phyloP scores from a whole-genome alignment of 2,113 vertebrate species.

The Melanerpes aurifrons region DNA sequence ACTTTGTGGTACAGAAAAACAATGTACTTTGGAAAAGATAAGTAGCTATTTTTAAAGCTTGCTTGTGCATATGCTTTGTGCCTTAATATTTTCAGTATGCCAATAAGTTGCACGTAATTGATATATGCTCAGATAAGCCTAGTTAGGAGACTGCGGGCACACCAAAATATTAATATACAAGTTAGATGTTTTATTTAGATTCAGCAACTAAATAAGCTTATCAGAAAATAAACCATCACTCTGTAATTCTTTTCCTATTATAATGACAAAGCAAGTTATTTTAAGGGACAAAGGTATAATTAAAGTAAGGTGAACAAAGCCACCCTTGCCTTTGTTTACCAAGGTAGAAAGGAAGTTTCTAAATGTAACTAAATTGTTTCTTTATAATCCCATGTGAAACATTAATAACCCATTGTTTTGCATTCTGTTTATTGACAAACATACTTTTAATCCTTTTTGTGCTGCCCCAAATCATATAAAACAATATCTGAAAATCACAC shows the following conservation, averaged over 20 bases:
- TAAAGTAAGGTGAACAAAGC: slow-evolving; percentile 52
- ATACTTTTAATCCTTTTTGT: neutral
- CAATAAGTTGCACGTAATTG: neutral
- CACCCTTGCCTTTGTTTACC: slow-evolving; percentile 55
- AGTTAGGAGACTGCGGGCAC: neutral
- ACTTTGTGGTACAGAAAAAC: neutral
- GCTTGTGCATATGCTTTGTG: rapidly evolving
- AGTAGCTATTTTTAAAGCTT: neutral
- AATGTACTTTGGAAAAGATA: neutral
- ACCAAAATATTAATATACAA: slow-evolving; percentile 9
- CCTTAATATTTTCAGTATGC: neutral
- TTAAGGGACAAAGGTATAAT: slow-evolving; percentile 46
- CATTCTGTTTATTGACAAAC: slow-evolving; percentile 22
- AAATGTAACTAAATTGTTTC: slow-evolving; percentile 58
- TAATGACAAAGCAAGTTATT: slow-evolving; percentile 50
- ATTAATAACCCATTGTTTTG: slow-evolving; percentile 62
- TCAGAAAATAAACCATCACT: neutral
- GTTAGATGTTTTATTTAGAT: neutral
- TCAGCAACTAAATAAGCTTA: neutral
- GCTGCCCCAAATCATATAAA: neutral
- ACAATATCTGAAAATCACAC: slow-evolving; percentile 15
- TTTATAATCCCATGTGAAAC: slow-evolving; percentile 52
- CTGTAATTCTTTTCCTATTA: neutral
- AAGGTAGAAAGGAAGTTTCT: slow-evolving; percentile 65
- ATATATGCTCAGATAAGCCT: neutral